Base-by-base conservation (phyloP, 2,888 invertebrate species). In the Thysanoteuthis rhombus region DNA sequence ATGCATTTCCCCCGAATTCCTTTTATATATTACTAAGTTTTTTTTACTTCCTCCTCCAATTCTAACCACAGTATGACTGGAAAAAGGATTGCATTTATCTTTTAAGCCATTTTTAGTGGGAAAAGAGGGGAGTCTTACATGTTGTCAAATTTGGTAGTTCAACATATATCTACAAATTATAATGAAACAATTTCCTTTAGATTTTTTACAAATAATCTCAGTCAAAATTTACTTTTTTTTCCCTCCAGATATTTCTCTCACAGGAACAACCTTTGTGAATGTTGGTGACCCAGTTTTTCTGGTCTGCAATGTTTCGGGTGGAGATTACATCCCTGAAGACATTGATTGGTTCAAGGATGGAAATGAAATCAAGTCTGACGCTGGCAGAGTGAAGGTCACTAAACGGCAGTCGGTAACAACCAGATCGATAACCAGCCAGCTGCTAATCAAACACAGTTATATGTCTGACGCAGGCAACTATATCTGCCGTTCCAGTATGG, bases 311-410 rank as follows among this genome's bases (percentile, higher is more conserved):
- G 93, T 93, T 36, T 45, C 52, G 52, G 93, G 93, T 93, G 93
- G 93, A 47, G 93, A 93, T 47, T 93, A 93, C 47, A 93, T 93
- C 58, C 93, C 93, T 39, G 93, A 93, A 52, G 93, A 93, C 16
- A 47, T 93, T 36, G 93, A 93, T 32, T 93, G 93, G 93, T 93
- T 93, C 93, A 93, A 93, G 52, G 93, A 93, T 58, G 93, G 93
- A 45, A 93, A 93, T 58, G 93, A 93, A 38, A 93, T 93, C 47
- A 93, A 93, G 58, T 93, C 42, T 22, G 93, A 47, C 28, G 32
- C 93, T 28, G 39, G 5, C 16, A 22, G 93, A 47, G 58, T 93
- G 36, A 45, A 58, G n/a, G 38, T 93, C n/a, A 93, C 93, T 36
- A 93, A 52, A 58, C 93, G 52, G 38, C 93, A 52, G 32, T 93